Evolutionary conservation across 30 jellyfish, hydroid and myxozoan species (phyloP).

Genomic region (Cassiopea andromeda): DNA sequence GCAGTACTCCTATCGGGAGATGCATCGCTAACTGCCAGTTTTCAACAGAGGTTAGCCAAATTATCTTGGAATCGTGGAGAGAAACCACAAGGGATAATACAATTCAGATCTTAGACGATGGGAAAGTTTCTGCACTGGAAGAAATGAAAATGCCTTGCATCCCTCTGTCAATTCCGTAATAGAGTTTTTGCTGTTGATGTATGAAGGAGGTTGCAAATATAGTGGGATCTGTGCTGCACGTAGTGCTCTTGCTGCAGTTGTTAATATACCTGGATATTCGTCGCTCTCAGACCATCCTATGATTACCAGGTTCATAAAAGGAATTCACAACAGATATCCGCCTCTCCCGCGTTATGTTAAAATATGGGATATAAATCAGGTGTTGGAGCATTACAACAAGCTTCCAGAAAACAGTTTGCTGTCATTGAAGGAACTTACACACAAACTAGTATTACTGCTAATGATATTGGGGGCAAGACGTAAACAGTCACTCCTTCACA

Average conservation of each 20-base stretch:
- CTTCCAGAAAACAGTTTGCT: slow-evolving; percentile 19
- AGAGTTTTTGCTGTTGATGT: slow-evolving; percentile 26
- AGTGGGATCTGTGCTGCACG: slow-evolving; percentile 42
- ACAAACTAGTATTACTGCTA: slow-evolving; percentile 35
- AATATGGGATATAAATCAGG: slow-evolving; percentile 52
- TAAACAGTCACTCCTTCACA: slow-evolving; percentile 27
- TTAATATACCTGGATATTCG: slow-evolving; percentile 30
- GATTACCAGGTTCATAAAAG: slow-evolving; percentile 38
- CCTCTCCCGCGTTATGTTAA: slow-evolving; percentile 23
- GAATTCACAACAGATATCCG: slow-evolving; percentile 29
- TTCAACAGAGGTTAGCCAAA: slow-evolving; percentile 12
- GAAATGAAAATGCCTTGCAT: slow-evolving; percentile 4
- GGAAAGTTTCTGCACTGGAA: slow-evolving; percentile 36
- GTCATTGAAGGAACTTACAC: slow-evolving; percentile 40
- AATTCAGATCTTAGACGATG: slow-evolving; percentile 32
- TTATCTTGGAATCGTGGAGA: slow-evolving; percentile 41
- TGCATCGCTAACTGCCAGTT: slow-evolving; percentile 8
- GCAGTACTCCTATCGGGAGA: slow-evolving; percentile 39
- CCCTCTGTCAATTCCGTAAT: slow-evolving; percentile 13
- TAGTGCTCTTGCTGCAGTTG: slow-evolving; percentile 18
- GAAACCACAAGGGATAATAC: slow-evolving; percentile 12
- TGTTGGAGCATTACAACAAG: slow-evolving; percentile 36
- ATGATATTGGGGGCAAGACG: slow-evolving; percentile 54
- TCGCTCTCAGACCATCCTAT: slow-evolving; percentile 33
- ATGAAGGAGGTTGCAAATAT: slow-evolving; percentile 37